These are phyloP conservation scores for Diplogasteroides magnus DNA, from an alignment of 1,140 invertebrate species.

Conservation along the genomic window DNA sequence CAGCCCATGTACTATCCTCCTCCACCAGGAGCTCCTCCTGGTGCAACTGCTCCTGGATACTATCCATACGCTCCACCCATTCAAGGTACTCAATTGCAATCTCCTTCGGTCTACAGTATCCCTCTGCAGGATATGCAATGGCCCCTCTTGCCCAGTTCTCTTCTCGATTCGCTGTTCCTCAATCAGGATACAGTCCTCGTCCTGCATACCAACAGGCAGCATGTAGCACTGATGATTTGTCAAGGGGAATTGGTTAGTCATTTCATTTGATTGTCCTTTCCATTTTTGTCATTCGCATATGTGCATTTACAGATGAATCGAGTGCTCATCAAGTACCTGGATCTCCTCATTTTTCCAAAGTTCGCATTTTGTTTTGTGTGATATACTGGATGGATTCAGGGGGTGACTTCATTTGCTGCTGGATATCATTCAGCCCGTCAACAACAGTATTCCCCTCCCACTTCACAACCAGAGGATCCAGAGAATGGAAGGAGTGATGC, in stretches of 20 bases:
- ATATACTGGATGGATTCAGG: not conserved
- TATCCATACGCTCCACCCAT: not conserved
- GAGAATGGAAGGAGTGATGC: constrained; percentile 13
- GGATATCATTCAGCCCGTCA: not conserved
- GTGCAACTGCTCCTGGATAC: constrained; percentile 7
- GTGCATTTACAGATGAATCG: too few species aligned
- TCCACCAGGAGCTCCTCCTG: not conserved
- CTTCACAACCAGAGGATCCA: constrained; percentile 13
- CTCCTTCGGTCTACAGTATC: not conserved
- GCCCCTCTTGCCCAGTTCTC: not conserved
- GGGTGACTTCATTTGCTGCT: not conserved
- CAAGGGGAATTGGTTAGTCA: not conserved
- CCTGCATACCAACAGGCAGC: not conserved
- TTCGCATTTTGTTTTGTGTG: not conserved
- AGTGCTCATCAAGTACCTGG: not conserved
- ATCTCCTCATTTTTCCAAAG: not conserved
- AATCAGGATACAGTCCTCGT: not conserved
- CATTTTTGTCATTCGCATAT: not conserved
- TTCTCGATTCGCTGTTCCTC: not conserved
- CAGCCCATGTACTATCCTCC: constrained; percentile 24
- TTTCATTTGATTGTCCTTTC: not conserved
- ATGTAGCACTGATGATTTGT: not conserved
- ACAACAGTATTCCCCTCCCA: not conserved
- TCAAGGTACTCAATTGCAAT: not conserved
- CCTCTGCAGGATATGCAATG: not conserved